Evolutionary conservation across 2,113 vertebrate genomes (phyloP).

Genomic region (Syngnathus floridae): DNA sequence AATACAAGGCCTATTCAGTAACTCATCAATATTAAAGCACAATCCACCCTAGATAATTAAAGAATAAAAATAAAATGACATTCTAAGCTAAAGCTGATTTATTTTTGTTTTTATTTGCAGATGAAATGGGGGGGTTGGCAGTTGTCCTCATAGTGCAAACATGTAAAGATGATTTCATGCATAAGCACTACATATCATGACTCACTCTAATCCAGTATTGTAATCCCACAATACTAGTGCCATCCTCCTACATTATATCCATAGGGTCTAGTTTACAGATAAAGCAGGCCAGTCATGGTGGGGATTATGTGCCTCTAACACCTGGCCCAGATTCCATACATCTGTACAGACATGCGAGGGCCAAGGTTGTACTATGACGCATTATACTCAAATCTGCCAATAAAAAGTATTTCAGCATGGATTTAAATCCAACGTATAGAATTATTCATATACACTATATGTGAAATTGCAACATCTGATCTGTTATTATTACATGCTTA

Average conservation of each 20-base stretch:
- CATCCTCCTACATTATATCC: constrained; percentile 22
- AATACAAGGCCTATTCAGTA: constrained; percentile 22
- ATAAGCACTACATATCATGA: constrained; percentile 3
- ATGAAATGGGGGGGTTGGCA: not conserved
- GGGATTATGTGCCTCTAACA: constrained; percentile 52
- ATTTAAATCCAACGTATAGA: too few species aligned
- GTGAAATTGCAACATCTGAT: too few species aligned
- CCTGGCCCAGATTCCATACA: constrained; percentile 50
- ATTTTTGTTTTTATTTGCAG: not conserved
- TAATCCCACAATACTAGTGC: constrained; percentile 46
- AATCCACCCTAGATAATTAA: constrained; percentile 26
- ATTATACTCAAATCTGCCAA: not conserved
- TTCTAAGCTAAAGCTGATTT: constrained; percentile 20
- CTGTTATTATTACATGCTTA: too few species aligned
- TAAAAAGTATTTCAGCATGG: not conserved
- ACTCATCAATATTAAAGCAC: constrained; percentile 42
- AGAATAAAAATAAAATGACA: constrained; percentile 34
- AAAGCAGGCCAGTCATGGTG: constrained; percentile 46
- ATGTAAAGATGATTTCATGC: not conserved
- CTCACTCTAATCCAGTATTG: constrained; percentile 21
- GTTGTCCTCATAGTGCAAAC: not conserved
- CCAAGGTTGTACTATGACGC: constrained; percentile 5
- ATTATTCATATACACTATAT: too few species aligned
- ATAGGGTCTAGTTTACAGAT: constrained; percentile 32
- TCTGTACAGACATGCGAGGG: constrained; percentile 24